Percentiles rank a stretch among this genome's conserved stretches.
These are phyloP conservation scores for Melanerpes formicivorus DNA, from an alignment of 2,113 vertebrate genomes.

Conservation along the genomic window DNA sequence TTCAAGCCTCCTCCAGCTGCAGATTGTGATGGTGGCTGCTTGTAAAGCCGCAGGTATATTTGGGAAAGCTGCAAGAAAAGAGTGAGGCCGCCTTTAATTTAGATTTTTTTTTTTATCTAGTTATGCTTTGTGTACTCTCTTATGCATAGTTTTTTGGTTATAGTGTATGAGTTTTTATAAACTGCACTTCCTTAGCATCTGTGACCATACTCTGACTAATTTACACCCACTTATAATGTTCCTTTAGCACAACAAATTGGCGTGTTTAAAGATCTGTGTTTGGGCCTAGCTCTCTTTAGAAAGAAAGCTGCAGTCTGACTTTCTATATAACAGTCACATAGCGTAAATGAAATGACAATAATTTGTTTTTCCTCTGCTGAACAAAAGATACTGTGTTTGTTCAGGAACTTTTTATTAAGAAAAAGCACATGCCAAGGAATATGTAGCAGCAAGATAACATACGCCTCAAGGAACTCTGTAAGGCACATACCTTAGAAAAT, in stretches of 20 bases:
- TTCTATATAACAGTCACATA: neutral
- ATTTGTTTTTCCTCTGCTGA: conserved; percentile 27
- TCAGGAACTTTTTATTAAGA: neutral
- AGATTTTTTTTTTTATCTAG: neutral
- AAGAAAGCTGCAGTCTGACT: neutral
- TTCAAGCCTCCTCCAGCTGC: neutral
- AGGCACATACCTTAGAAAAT: neutral
- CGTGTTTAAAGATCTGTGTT: neutral
- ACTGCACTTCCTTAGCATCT: neutral
- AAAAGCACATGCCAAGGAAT: neutral
- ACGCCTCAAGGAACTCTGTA: neutral
- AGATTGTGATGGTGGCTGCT: neutral
- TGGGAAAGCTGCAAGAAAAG: neutral
- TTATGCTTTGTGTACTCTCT: neutral
- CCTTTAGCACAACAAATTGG: neutral
- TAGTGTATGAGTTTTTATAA: neutral
- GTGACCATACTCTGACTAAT: neutral
- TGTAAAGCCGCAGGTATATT: neutral
- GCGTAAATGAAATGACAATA: neutral
- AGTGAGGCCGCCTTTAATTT: neutral
- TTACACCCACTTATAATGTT: neutral
- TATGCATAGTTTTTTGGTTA: neutral
- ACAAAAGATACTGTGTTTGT: conserved; percentile 26
- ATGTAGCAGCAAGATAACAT: conserved; percentile 30
- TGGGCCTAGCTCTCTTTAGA: neutral